phyloP scores from a whole-genome alignment of 2,797 vertebrate species.

The Bryconaethiops microstoma region DNA sequence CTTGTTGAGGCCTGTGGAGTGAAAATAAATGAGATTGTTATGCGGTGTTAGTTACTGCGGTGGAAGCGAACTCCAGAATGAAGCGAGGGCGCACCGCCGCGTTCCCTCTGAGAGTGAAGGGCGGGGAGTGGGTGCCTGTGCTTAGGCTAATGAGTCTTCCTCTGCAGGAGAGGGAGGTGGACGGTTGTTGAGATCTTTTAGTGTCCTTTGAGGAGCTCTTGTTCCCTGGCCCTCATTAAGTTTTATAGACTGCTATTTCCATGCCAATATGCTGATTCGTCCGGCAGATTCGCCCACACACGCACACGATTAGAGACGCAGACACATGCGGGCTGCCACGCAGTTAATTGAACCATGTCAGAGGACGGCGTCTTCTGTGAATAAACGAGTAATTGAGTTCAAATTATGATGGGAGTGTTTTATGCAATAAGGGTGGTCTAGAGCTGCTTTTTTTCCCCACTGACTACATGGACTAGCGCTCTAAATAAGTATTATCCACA shows the following conservation, averaged over 20 bases:
- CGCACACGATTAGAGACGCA: neutral
- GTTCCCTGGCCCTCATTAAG: slow-evolving; percentile 62
- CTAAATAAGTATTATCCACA: neutral
- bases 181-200: slow-evolving; percentile 24
- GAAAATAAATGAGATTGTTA: slow-evolving; percentile 35
- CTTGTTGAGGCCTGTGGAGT: slow-evolving; percentile 12
- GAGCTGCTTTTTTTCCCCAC: neutral
- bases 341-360: slow-evolving; percentile 41
- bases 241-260: slow-evolving; percentile 70
- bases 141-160: slow-evolving; percentile 9
- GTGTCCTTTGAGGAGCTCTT: slow-evolving; percentile 31
- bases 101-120: slow-evolving; percentile 1
- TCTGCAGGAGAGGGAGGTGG: slow-evolving; percentile 9
- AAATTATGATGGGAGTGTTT: slow-evolving; percentile 37
- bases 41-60: neutral
- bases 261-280: slow-evolving; percentile 68
- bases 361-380: slow-evolving; percentile 41
- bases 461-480: neutral
- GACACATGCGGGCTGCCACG: slow-evolving; percentile 12
- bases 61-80: neutral
- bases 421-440: neutral
- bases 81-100: neutral
- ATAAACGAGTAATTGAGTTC: slow-evolving; percentile 50
- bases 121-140: neutral
- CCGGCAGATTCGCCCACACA: slow-evolving; percentile 53